Evolutionary conservation across 2,888 invertebrate genomes (phyloP), one percentile per base, ranked within the genome.

Genomic region (Perdita meconis): DNA sequence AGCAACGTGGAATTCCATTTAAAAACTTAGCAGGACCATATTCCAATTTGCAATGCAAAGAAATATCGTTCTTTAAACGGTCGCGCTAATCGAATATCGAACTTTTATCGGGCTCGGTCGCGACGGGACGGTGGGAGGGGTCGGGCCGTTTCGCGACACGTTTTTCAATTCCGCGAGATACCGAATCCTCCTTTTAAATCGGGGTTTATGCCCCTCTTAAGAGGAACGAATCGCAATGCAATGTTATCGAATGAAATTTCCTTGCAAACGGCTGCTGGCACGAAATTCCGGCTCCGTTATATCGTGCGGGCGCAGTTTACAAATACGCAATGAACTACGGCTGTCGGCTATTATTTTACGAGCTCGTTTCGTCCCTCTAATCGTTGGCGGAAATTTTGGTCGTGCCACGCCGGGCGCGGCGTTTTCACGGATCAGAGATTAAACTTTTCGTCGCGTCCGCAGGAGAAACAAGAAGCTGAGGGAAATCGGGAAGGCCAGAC

Each of bases 31-130:
- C 81, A 66, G 50, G 57, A 56, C 80, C 82, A 81, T 80, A 78
- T 81, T 78, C 71, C 73, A 86, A 85, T 88, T 83, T 86, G 81
- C 86, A 87, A 88, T 86, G 86, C 85, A 83, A 84, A 84, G 80
- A 82, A 83, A 85, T 88, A 88, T 87, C 85, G 81, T 85, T 86
- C 81, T 85, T 86, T 79, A 82, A 86, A 83, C 81, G 78, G 60
- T 64, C 63, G 73, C 78, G 83, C 84, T 89, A 89, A 89, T 89
- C 88, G 88, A 87, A 88, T 86, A 86, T 82, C 81, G 81, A 78
- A 64, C 55, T 74, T 79, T 67, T 51, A 56, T 74, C 59, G 66
- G 53, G 50, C 38, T 10, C 10, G 42, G 19, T 12, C 10, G 38
- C 12, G 4, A 12, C n/a, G n/a, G n/a, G n/a, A n/a, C 6, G 4